These are phyloP conservation scores for Odontocolon sp. DNA, from an alignment of 2,888 invertebrate species.

Conservation along the genomic window DNA sequence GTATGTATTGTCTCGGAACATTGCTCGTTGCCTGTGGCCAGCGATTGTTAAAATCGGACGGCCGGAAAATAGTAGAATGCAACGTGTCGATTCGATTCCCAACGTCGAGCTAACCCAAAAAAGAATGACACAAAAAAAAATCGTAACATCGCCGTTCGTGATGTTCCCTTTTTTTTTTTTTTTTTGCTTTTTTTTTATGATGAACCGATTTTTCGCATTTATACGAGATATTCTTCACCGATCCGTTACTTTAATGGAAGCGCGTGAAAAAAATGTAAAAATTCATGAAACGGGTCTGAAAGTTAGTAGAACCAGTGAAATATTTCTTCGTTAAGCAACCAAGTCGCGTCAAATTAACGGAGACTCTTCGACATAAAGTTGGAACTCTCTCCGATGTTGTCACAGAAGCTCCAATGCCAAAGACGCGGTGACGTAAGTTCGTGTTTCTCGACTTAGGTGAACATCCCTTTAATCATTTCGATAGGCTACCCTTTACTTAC, in stretches of 20 bases:
- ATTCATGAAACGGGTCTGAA: no score
- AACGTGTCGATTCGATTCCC: background rate
- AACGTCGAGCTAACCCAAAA: background rate
- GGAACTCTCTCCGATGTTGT: background rate
- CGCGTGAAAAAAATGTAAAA: conserved; percentile 3
- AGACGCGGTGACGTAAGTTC: background rate
- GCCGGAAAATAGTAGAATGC: conserved; percentile 1
- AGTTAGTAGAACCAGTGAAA: background rate
- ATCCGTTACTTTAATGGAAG: background rate
- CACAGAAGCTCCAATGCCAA: background rate
- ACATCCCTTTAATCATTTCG: conserved; percentile 27
- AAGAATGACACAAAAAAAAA: background rate
- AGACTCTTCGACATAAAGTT: background rate
- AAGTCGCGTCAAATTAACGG: background rate
- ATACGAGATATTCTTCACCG: background rate
- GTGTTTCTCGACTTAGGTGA: background rate
- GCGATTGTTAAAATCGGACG: background rate
- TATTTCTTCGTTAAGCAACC: background rate
- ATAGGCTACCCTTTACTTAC: conserved; percentile 12
- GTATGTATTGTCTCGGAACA: conserved; percentile 8
- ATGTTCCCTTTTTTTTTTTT: background rate
- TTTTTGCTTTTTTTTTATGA: background rate
- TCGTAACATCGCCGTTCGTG: background rate
- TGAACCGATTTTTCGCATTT: background rate
- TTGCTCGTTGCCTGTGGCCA: background rate